A percentile compares a stretch with the other conserved stretches of the same genome.
These are phyloP conservation scores for Therioaphis trifolii DNA, from an alignment of 2,888 invertebrate genomes.

Conservation along the genomic window DNA sequence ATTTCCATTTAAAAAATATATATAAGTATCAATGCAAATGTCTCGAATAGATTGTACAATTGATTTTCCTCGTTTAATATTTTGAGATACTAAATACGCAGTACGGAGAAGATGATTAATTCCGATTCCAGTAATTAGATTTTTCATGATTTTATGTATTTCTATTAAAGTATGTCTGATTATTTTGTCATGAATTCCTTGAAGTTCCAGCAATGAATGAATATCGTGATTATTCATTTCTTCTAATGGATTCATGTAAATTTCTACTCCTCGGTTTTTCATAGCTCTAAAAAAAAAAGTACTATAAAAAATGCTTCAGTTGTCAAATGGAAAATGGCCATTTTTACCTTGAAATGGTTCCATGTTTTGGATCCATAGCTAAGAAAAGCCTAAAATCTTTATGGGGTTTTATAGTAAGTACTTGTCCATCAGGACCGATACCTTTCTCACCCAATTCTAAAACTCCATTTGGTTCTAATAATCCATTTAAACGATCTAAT, in stretches of 20 bases:
- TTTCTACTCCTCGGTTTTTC: conserved; percentile 97
- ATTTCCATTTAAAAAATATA: conserved; percentile 38
- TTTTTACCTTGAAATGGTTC: conserved; percentile 87
- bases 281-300: conserved; percentile 80
- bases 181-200: conserved; percentile 27
- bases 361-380: conserved; percentile 93
- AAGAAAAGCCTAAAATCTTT: conserved; percentile 92
- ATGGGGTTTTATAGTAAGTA: conserved; percentile 84
- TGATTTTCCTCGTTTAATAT: conserved; percentile 27
- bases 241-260: conserved; percentile 72
- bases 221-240: conserved; percentile 64
- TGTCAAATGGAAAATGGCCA: background rate
- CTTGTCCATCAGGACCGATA: conserved; percentile 76
- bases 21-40: conserved; percentile 45
- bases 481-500: conserved; percentile 92
- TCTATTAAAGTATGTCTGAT: conserved; percentile 24
- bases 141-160: conserved; percentile 50
- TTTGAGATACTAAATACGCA: conserved; percentile 67
- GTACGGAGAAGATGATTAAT: conserved; percentile 75
- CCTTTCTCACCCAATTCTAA: conserved; percentile 93
- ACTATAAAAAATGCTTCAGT: background rate
- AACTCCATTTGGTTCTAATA: conserved; percentile 92
- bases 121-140: background rate
- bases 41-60: conserved; percentile 24
- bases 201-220: conserved; percentile 62